Conservation (phyloP, 2,888 invertebrate genomes). For the Cartodere bifasciata region DNA sequence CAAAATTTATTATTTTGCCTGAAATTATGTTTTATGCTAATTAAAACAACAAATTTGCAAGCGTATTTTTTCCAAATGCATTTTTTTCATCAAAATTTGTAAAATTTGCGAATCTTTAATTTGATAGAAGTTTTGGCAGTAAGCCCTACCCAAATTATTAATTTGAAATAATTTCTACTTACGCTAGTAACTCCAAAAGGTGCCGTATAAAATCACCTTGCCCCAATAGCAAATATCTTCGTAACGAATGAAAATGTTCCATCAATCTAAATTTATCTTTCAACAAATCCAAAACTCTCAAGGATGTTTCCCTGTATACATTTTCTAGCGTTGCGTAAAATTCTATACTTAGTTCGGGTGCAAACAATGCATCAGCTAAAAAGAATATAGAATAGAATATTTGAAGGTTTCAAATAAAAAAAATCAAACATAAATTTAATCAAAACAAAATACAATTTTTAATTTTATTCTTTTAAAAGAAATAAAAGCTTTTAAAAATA, state of each 20-base stretch:
- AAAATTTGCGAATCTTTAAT: too few species aligned
- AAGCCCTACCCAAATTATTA: too few species aligned
- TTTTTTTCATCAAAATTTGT: too few species aligned
- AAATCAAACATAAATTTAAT: background rate
- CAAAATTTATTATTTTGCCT: too few species aligned
- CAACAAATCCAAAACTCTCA: constrained; percentile 73
- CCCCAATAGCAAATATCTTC: constrained; percentile 80
- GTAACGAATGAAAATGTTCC: constrained; percentile 82
- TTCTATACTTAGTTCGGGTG: constrained; percentile 57
- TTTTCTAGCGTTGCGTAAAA: constrained; percentile 71
- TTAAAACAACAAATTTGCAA: too few species aligned
- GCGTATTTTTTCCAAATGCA: too few species aligned
- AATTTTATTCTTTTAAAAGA: background rate
- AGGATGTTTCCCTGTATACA: constrained; percentile 78
- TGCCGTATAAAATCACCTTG: constrained; percentile 95
- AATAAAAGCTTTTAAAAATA: constrained; percentile 6
- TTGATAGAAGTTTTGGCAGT: too few species aligned
- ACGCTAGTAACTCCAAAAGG: constrained; percentile 85
- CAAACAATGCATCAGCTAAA: constrained; percentile 51
- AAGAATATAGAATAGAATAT: too few species aligned
- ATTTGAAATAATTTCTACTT: constrained; percentile 35
- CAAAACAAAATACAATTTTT: background rate
- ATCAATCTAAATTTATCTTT: constrained; percentile 78
- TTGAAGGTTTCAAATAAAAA: background rate
- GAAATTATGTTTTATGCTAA: too few species aligned